Conservation (phyloP, 2,113 vertebrate species). For the Gobio gobio region DNA sequence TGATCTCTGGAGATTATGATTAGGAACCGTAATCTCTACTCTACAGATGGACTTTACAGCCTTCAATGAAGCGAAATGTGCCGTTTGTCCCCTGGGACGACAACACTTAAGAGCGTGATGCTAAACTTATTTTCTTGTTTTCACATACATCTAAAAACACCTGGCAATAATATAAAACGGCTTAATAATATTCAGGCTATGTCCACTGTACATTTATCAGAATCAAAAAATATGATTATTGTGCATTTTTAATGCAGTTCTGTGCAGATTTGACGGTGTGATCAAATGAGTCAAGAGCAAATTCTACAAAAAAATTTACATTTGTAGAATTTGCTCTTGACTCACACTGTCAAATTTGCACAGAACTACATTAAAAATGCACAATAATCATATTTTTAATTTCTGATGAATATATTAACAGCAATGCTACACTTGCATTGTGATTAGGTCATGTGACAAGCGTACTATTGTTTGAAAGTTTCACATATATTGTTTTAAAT, state of each 20-base stretch:
- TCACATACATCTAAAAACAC: not conserved
- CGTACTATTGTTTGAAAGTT: not conserved
- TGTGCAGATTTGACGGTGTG: too few species aligned
- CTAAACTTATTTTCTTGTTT: not conserved
- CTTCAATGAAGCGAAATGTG: not conserved
- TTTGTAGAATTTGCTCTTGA: not conserved
- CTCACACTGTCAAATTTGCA: not conserved
- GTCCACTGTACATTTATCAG: too few species aligned
- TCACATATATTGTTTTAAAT: not conserved
- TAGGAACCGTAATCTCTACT: constrained; percentile 22
- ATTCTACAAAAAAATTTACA: not conserved
- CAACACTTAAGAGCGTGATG: too few species aligned
- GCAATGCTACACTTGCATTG: too few species aligned
- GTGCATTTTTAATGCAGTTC: too few species aligned
- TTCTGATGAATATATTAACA: too few species aligned
- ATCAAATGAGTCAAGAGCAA: too few species aligned
- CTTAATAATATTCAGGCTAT: too few species aligned
- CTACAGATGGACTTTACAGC: constrained; percentile 21
- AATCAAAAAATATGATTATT: too few species aligned
- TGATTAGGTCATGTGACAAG: not conserved
- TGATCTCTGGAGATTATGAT: constrained; percentile 25
- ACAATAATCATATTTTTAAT: too few species aligned
- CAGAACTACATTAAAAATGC: too few species aligned
- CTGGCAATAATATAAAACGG: not conserved
- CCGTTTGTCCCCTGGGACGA: not conserved